These are phyloP conservation scores for Cossypha heuglini DNA, from an alignment of 2,797 vertebrate genomes.

Conservation along the genomic window DNA sequence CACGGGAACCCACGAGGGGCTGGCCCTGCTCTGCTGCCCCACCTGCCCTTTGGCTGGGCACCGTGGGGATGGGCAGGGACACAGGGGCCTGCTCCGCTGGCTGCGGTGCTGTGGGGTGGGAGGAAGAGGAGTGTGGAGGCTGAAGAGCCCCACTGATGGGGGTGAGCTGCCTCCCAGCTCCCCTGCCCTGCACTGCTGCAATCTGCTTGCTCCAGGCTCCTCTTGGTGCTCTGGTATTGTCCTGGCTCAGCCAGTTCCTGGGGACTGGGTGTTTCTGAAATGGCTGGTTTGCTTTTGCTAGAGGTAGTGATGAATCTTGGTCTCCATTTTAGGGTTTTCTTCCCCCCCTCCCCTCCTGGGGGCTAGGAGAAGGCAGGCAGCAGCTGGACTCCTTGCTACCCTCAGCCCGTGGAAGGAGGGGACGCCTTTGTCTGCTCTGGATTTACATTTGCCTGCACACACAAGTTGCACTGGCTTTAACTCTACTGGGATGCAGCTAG, in stretches of 20 bases:
- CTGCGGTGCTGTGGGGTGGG: neutral
- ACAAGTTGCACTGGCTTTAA: neutral
- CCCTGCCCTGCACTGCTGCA: neutral
- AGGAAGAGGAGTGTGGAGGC: neutral
- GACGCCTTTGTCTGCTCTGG: conserved; percentile 45
- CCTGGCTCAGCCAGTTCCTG: neutral
- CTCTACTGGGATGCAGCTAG: conserved; percentile 6
- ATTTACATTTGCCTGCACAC: conserved; percentile 24
- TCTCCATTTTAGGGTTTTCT: conserved; percentile 7
- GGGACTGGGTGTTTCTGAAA: neutral
- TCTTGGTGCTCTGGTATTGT: neutral
- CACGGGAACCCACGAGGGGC: neutral
- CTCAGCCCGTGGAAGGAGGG: conserved; percentile 4
- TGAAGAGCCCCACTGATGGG: neutral
- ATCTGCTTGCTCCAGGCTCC: neutral
- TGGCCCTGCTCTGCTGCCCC: neutral
- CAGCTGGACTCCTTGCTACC: conserved; percentile 9
- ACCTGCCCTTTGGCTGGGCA: neutral
- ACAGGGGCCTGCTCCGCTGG: neutral
- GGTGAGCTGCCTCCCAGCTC: neutral
- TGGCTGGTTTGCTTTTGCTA: conserved; percentile 17
- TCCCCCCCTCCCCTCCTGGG: neutral
- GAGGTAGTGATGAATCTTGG: conserved; percentile 1
- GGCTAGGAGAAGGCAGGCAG: neutral
- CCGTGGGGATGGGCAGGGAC: neutral